These are phyloP conservation scores for Leucoraja ocellata DNA, from an alignment of 2,797 vertebrate species.

Conservation along the genomic window DNA sequence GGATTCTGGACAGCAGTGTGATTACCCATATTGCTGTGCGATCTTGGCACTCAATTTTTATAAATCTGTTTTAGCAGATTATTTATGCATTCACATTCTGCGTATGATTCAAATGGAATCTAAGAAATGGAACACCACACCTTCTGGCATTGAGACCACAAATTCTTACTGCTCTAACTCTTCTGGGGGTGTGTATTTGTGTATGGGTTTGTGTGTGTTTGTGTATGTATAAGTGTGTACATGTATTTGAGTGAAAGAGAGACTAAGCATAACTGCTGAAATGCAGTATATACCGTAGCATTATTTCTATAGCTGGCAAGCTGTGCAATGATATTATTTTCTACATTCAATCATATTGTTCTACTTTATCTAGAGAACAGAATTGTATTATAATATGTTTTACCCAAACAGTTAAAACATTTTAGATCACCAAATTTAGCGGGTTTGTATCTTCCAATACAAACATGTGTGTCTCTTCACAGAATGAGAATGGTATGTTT, in stretches of 20 bases:
- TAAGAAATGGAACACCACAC: background rate
- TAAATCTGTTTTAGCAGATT: background rate
- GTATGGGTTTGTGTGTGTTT: background rate
- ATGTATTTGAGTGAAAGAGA: too few species aligned
- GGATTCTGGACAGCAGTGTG: background rate
- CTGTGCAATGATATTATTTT: background rate
- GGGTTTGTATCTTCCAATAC: background rate
- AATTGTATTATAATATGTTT: background rate
- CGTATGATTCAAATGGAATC: background rate
- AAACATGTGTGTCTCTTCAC: background rate
- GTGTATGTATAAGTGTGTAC: background rate
- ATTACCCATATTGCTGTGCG: background rate
- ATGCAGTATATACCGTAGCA: background rate
- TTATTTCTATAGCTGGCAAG: background rate
- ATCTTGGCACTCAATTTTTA: slow-evolving; percentile 2
- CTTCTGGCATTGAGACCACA: too few species aligned
- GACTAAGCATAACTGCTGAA: background rate
- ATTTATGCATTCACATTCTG: background rate
- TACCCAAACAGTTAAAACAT: background rate
- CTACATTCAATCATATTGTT: background rate
- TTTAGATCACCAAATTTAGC: background rate
- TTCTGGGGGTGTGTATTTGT: background rate
- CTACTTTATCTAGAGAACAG: background rate
- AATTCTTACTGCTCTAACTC: background rate
- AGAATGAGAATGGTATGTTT: background rate